A percentile compares a stretch with the other conserved stretches of the same genome.
Conservation (phyloP, 2,113 vertebrate genomes). For the Holacanthus passer region DNA sequence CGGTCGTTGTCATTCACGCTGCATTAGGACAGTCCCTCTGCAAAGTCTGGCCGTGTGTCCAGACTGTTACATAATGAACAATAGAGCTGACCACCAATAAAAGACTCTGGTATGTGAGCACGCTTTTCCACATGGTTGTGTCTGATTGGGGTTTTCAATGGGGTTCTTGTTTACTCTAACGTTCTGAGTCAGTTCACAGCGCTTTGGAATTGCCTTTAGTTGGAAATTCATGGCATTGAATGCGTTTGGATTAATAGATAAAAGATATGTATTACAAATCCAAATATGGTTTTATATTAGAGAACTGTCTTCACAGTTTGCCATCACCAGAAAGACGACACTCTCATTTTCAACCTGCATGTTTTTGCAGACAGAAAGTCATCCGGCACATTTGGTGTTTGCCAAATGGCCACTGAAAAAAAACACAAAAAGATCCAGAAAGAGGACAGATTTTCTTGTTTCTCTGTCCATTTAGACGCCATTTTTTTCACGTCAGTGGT, state of each 20-base stretch:
- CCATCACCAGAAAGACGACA: not conserved
- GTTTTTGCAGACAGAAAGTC: not conserved
- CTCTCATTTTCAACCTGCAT: not conserved
- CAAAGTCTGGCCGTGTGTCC: conserved; percentile 26
- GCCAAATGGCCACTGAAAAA: not conserved
- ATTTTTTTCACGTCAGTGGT: not conserved
- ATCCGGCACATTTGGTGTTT: not conserved
- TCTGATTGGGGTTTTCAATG: conserved; percentile 1
- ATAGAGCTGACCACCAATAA: conserved; percentile 30
- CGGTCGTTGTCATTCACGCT: conserved; percentile 30
- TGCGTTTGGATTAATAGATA: not conserved
- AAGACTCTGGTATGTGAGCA: conserved; percentile 54
- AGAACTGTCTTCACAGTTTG: not conserved
- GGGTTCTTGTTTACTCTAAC: not conserved
- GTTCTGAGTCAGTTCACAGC: not conserved
- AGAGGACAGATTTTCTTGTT: not conserved
- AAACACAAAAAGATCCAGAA: not conserved
- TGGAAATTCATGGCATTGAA: not conserved
- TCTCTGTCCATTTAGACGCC: not conserved
- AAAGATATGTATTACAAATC: not conserved
- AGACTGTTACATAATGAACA: conserved; percentile 60
- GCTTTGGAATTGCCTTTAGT: not conserved
- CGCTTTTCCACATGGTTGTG: conserved; percentile 56
- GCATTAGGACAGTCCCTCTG: not conserved
- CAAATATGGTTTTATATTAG: not conserved